These are phyloP conservation scores for Auanema sp. DNA, from an alignment of 2,888 invertebrate species.

Conservation along the genomic window DNA sequence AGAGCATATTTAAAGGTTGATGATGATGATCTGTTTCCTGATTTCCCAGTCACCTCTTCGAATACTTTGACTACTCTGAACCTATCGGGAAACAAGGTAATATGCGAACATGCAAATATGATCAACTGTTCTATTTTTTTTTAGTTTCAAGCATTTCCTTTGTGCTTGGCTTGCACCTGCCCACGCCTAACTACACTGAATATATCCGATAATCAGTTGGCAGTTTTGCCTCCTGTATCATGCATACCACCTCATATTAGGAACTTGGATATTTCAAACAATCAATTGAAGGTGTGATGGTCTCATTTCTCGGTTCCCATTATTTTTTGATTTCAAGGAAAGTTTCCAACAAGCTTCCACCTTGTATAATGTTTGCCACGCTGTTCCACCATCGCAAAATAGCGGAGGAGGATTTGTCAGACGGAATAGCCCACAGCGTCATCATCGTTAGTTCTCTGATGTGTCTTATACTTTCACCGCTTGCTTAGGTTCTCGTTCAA, in stretches of 20 bases:
- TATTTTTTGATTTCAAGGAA: slow-evolving; percentile 19
- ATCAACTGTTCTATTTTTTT: slow-evolving; percentile 11
- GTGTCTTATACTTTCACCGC: not conserved
- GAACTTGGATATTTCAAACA: slow-evolving; percentile 83
- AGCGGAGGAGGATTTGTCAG: slow-evolving; percentile 27
- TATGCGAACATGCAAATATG: too few relatives aligned
- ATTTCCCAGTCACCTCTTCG: slow-evolving; percentile 43
- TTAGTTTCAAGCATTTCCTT: slow-evolving; percentile 83
- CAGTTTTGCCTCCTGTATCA: slow-evolving; percentile 67
- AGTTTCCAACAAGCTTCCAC: slow-evolving; percentile 25
- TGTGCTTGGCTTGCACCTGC: slow-evolving; percentile 85
- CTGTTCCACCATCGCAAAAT: slow-evolving; percentile 30
- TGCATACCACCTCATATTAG: slow-evolving; percentile 43
- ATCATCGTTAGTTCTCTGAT: slow-evolving; percentile 22
- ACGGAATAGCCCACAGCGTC: slow-evolving; percentile 36
- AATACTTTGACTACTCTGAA: slow-evolving; percentile 76
- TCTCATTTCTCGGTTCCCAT: slow-evolving; percentile 70
- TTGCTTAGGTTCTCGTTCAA: slow-evolving; percentile 54
- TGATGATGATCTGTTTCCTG: slow-evolving; percentile 66
- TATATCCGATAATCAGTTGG: slow-evolving; percentile 79
- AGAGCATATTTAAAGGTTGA: slow-evolving; percentile 22
- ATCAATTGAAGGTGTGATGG: slow-evolving; percentile 72
- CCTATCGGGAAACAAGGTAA: slow-evolving; percentile 82
- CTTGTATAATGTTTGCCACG: slow-evolving; percentile 35
- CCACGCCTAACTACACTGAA: slow-evolving; percentile 83